Conservation (phyloP, 2,113 vertebrate species). For the Aegithalos caudatus region DNA sequence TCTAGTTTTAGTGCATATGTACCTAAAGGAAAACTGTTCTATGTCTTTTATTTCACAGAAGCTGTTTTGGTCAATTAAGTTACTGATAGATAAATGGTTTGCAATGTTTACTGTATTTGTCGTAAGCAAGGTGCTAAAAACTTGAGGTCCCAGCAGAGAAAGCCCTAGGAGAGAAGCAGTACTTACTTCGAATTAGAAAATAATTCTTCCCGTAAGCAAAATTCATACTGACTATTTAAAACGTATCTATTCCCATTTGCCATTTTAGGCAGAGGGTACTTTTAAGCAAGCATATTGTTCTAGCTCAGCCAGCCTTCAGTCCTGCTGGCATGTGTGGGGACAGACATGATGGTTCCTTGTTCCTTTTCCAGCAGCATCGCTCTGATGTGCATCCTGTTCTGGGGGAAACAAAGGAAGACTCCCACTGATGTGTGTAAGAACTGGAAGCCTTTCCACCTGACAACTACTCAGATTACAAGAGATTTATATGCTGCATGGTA, state of each 20-base stretch:
- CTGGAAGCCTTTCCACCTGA: background rate
- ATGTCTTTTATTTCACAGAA: background rate
- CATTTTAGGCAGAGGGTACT: background rate
- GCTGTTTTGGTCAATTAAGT: background rate
- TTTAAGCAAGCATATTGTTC: background rate
- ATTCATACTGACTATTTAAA: background rate
- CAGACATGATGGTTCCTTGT: background rate
- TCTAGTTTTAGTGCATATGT: background rate
- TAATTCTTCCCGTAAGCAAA: background rate
- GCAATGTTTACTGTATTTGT: rapidly evolving
- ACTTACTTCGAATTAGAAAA: background rate
- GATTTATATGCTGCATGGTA: background rate
- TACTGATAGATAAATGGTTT: background rate
- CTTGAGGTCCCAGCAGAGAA: background rate
- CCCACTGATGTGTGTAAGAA: background rate
- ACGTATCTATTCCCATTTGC: background rate
- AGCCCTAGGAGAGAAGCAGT: background rate
- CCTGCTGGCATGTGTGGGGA: background rate
- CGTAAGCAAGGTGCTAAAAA: background rate
- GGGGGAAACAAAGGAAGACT: background rate
- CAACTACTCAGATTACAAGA: background rate
- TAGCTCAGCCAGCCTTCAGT: background rate
- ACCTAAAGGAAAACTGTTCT: background rate
- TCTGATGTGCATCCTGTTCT: rapidly evolving
- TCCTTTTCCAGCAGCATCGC: background rate